These are phyloP conservation scores for Pycnomerus fuliginosus DNA, from an alignment of 2,888 invertebrate species.

Conservation along the genomic window DNA sequence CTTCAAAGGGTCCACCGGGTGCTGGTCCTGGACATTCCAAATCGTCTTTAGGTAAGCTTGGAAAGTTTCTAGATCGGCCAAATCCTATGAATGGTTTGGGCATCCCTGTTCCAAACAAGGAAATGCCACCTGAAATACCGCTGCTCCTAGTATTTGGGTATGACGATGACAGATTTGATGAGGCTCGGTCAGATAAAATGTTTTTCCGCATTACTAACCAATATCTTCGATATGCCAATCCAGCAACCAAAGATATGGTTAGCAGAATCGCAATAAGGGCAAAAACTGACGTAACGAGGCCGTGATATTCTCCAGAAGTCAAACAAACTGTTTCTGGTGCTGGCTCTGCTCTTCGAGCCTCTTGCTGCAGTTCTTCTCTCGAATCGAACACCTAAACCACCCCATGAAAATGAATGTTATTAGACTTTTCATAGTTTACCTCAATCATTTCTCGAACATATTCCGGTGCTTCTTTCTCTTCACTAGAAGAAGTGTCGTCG, in stretches of 20 bases:
- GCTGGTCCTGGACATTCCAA: constrained; percentile 43
- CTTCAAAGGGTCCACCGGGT: constrained; percentile 64
- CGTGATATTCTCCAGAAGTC: constrained; percentile 80
- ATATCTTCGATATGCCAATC: constrained; percentile 76
- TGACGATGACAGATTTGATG: constrained; percentile 49
- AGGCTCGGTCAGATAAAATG: constrained; percentile 55
- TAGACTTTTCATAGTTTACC: constrained; percentile 55
- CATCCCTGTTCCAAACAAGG: constrained; percentile 67
- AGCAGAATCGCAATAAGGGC: constrained; percentile 72
- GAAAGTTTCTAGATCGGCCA: constrained; percentile 42
- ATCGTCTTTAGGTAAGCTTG: constrained; percentile 42
- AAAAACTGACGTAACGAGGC: constrained; percentile 76
- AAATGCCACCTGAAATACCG: constrained; percentile 59
- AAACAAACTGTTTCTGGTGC: constrained; percentile 74
- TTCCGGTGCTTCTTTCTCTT: constrained; percentile 58
- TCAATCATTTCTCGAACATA: constrained; percentile 89
- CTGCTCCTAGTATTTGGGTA: constrained; percentile 52
- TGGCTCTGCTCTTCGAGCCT: constrained; percentile 66
- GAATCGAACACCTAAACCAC: constrained; percentile 75
- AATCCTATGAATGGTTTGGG: constrained; percentile 60
- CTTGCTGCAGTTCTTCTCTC: constrained; percentile 67
- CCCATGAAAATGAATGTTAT: background rate
- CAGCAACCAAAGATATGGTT: constrained; percentile 70
- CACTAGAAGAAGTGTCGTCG: constrained; percentile 54
- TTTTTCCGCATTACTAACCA: constrained; percentile 78